A percentile compares a stretch with the other conserved stretches of the same genome.
These are phyloP conservation scores for Melanitta fusca DNA, from an alignment of 2,797 vertebrate species.

Conservation along the genomic window DNA sequence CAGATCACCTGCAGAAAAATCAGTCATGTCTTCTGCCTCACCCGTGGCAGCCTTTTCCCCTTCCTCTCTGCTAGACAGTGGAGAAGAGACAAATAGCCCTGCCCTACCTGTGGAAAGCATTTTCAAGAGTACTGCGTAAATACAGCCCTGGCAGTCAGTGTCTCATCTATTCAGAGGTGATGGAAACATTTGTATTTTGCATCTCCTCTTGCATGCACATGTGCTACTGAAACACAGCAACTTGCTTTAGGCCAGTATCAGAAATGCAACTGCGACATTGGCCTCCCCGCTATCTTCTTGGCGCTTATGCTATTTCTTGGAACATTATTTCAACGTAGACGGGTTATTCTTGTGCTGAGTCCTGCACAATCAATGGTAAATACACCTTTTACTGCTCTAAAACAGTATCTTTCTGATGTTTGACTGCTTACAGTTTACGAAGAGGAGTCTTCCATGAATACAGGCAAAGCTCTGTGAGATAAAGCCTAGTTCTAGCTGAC, in stretches of 20 bases:
- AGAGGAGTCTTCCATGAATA: not conserved
- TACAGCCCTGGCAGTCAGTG: not conserved
- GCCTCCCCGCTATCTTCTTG: not conserved
- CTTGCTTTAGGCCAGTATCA: not conserved
- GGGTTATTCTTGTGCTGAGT: not conserved
- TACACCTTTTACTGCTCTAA: not conserved
- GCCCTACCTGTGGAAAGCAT: accelerated
- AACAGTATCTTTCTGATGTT: not conserved
- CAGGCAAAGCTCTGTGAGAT: not conserved
- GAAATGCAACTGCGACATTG: accelerated
- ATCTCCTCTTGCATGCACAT: not conserved
- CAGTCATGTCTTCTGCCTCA: no score
- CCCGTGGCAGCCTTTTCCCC: no score
- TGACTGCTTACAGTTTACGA: not conserved
- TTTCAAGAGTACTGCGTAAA: not conserved
- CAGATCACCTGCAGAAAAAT: no score
- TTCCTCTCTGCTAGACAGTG: no score
- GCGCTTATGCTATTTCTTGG: not conserved
- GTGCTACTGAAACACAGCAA: not conserved
- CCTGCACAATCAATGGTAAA: not conserved
- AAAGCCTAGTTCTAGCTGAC: not conserved
- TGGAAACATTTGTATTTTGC: not conserved
- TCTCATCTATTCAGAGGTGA: not conserved
- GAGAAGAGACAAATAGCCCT: not conserved
- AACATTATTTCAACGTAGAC: not conserved